Conservation (phyloP, 2,113 vertebrate genomes). For the Loxodonta africana region DNA sequence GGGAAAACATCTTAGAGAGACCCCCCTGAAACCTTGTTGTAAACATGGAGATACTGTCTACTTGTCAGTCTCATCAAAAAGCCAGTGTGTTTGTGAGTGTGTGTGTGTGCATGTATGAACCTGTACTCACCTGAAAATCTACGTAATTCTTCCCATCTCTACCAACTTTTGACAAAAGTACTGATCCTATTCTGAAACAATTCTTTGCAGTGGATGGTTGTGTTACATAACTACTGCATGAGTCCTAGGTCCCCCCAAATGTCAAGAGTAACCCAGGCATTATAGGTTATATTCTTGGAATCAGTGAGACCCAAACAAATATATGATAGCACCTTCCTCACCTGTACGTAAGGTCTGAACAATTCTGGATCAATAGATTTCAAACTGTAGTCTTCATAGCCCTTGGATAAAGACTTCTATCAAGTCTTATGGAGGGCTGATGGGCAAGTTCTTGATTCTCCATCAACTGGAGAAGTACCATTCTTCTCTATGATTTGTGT, state of each 20-base stretch:
- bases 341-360: neutral
- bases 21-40: neutral
- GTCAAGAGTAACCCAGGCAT: neutral
- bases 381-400: neutral
- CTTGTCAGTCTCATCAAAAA: neutral
- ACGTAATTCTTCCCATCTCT: neutral
- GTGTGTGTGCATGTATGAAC: neutral
- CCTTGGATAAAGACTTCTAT: neutral
- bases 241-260: neutral
- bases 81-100: neutral
- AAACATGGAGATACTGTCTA: neutral
- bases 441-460: neutral
- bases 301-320: neutral
- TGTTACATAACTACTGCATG: neutral
- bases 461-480: neutral
- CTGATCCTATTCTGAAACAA: neutral
- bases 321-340: neutral
- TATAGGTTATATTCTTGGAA: neutral
- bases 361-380: conserved; percentile 30
- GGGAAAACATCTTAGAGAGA: neutral
- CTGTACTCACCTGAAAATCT: neutral
- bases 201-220: neutral
- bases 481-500: neutral
- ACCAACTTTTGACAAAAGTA: neutral
- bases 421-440: neutral